A percentile compares a stretch with the other conserved stretches of the same genome.
phyloP scores from a whole-genome alignment of 2,888 invertebrate species.

The Rambutsinella grinnellia region DNA sequence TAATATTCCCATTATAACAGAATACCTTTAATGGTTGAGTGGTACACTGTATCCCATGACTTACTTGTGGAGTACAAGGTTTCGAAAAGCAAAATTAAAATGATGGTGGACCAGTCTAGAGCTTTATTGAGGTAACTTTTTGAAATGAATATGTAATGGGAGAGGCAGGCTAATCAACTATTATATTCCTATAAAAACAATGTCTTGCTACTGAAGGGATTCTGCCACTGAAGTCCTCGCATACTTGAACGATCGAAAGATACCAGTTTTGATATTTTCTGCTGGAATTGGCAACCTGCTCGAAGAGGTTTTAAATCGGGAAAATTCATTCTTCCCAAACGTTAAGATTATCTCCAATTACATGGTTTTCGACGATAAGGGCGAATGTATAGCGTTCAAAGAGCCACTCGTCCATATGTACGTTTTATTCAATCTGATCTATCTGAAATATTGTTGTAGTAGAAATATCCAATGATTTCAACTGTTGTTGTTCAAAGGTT shows the following conservation, averaged over 20 bases:
- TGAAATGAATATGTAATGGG: no score
- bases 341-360: constrained; percentile 90
- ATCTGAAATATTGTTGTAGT: no score
- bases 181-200: no score
- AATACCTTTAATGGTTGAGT: constrained; percentile 73
- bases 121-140: constrained; percentile 62
- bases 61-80: constrained; percentile 47
- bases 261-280: constrained; percentile 94
- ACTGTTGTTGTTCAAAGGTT: constrained; percentile 39
- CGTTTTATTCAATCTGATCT: no score
- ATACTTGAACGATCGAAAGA: constrained; percentile 75
- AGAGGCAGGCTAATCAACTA: no score
- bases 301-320: constrained; percentile 79
- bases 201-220: constrained; percentile 74
- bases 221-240: constrained; percentile 79
- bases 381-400: constrained; percentile 77
- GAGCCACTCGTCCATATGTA: constrained; percentile 85
- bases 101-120: constrained; percentile 54
- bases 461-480: no score
- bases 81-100: constrained; percentile 46
- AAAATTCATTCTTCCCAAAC: constrained; percentile 78
- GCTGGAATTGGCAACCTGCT: constrained; percentile 95
- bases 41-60: constrained; percentile 60
- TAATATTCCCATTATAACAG: no score
- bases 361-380: constrained; percentile 77